phyloP scores from a whole-genome alignment of 2,888 invertebrate genomes.

The Ormyrus rosae region DNA sequence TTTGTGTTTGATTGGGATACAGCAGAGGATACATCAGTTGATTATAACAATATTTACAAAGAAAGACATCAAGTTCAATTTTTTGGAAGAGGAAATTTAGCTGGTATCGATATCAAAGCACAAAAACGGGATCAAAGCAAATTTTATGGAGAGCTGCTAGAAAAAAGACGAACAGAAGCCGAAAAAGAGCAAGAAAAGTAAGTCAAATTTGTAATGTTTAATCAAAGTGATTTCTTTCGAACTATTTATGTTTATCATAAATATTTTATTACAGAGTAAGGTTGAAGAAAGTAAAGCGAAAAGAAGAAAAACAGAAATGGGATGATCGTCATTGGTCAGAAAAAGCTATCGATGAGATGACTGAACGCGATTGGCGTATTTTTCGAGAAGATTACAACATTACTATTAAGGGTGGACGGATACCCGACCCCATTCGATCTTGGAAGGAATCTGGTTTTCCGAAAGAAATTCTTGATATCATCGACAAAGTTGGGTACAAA shows the following conservation, averaged over 20 bases:
- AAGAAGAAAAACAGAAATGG: slow-evolving; percentile 99
- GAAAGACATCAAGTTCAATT: slow-evolving; percentile 98
- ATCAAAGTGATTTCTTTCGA: too few relatives aligned
- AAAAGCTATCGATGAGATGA: slow-evolving; percentile 96
- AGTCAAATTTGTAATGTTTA: too few relatives aligned
- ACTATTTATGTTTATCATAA: slow-evolving; percentile 26
- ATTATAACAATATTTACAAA: slow-evolving; percentile 98
- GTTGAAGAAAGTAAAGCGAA: slow-evolving; percentile 92
- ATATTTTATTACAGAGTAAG: slow-evolving; percentile 78
- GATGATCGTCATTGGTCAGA: slow-evolving; percentile 99
- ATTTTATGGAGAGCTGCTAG: slow-evolving; percentile 97
- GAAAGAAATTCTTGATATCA: slow-evolving; percentile 93
- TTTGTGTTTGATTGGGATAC: slow-evolving; percentile 99
- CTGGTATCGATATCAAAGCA: slow-evolving; percentile 98
- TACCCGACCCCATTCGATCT: slow-evolving; percentile 95
- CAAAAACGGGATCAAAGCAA: slow-evolving; percentile 96
- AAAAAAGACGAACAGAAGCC: slow-evolving; percentile 95
- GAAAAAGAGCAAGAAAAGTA: slow-evolving; percentile 97
- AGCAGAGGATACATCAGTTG: slow-evolving; percentile 97
- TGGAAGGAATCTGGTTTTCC: slow-evolving; percentile 97
- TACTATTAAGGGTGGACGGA: slow-evolving; percentile 96
- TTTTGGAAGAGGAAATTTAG: slow-evolving; percentile 97
- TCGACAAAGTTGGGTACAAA: slow-evolving; percentile 95
- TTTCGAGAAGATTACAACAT: slow-evolving; percentile 99
- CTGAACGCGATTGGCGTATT: slow-evolving; percentile 99